These are phyloP conservation scores for Drosophila eohydei DNA, from an alignment of 2,888 invertebrate species.

Conservation along the genomic window DNA sequence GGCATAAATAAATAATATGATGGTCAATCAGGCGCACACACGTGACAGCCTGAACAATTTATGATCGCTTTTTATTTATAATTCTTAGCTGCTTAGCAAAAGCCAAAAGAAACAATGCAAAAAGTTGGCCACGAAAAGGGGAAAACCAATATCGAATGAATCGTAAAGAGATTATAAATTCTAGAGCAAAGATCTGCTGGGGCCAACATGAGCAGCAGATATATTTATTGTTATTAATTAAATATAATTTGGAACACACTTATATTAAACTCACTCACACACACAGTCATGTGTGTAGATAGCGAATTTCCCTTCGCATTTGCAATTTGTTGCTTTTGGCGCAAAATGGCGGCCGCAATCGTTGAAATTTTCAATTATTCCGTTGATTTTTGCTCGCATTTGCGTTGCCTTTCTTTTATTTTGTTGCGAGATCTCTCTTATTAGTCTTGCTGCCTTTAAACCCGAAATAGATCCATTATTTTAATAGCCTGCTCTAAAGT, in stretches of 20 bases:
- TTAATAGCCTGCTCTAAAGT: slow-evolving; percentile 75
- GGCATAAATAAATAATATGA: slow-evolving; percentile 60
- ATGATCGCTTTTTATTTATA: slow-evolving; percentile 60
- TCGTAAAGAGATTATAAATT: neutral
- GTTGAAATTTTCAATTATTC: slow-evolving; percentile 43
- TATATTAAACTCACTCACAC: neutral
- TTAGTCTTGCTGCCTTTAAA: slow-evolving; percentile 42
- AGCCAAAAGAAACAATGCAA: slow-evolving; percentile 1
- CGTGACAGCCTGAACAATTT: slow-evolving; percentile 67
- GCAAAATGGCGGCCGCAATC: slow-evolving; percentile 57
- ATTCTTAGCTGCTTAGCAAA: slow-evolving; percentile 8
- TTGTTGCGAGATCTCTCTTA: slow-evolving; percentile 16
- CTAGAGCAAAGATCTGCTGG: neutral
- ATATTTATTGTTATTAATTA: slow-evolving; percentile 1
- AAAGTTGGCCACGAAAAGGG: slow-evolving; percentile 7
- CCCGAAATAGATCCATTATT: slow-evolving; percentile 76
- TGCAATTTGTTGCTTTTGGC: slow-evolving; percentile 32
- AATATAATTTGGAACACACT: neutral
- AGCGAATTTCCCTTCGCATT: slow-evolving; percentile 2
- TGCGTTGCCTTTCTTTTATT: slow-evolving; percentile 17
- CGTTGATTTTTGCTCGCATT: slow-evolving; percentile 35
- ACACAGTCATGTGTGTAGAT: neutral
- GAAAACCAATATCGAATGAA: slow-evolving; percentile 2
- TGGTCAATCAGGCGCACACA: slow-evolving; percentile 61
- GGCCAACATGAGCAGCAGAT: neutral